Evolutionary conservation across 1,140 invertebrate genomes (phyloP).

Genomic region (Drosophila navojoa): DNA sequence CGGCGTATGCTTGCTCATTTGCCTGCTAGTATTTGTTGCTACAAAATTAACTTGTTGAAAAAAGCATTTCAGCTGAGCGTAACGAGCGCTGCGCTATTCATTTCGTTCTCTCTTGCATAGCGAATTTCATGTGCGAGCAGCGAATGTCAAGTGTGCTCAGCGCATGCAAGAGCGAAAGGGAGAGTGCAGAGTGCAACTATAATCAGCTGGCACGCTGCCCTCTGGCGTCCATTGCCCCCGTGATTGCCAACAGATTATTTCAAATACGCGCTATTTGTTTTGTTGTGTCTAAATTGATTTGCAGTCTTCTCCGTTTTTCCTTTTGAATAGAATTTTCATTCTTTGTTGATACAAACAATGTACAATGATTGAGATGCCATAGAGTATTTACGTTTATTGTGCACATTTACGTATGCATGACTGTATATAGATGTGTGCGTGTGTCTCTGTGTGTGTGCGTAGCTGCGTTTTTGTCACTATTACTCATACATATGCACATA

Average conservation of each 20-base stretch:
- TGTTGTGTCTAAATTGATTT: conserved; percentile 56
- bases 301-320: conserved; percentile 29
- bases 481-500: conserved; percentile 36
- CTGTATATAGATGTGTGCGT: not conserved
- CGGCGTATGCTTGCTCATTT: conserved; percentile 4
- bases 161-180: conserved; percentile 1
- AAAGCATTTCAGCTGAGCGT: conserved; percentile 19
- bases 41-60: conserved; percentile 50
- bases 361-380: conserved; percentile 27
- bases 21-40: conserved; percentile 29
- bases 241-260: conserved; percentile 20
- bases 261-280: conserved; percentile 40
- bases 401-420: not conserved
- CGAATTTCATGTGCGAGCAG: conserved; percentile 22
- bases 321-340: conserved; percentile 36
- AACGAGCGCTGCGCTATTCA: not conserved
- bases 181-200: conserved; percentile 24
- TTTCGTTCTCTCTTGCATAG: conserved; percentile 7
- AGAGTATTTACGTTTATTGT: not conserved
- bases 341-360: conserved; percentile 54
- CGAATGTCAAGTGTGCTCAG: conserved; percentile 59
- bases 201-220: conserved; percentile 60
- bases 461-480: conserved; percentile 12
- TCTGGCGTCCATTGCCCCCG: conserved; percentile 64
- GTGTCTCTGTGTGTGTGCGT: conserved; percentile 11